A percentile compares a stretch with the other conserved stretches of the same genome.
These are phyloP conservation scores for Hypsopygia costalis DNA, from an alignment of 2,888 invertebrate genomes.

Conservation along the genomic window DNA sequence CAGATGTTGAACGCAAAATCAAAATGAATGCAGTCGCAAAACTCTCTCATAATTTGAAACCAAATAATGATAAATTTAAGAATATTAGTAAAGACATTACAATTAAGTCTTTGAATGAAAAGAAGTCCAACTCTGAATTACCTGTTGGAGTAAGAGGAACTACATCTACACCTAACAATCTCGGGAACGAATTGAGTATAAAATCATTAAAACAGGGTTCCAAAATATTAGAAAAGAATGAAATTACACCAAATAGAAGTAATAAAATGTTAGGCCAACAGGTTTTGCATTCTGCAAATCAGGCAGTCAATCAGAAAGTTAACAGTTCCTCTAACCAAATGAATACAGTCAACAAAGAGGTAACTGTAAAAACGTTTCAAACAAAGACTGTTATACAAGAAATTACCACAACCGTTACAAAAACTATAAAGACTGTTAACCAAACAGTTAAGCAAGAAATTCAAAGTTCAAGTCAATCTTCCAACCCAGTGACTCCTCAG, in stretches of 20 bases:
- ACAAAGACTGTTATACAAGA: slow-evolving; percentile 69
- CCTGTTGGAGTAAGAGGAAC: slow-evolving; percentile 18
- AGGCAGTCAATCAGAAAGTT: slow-evolving; percentile 37
- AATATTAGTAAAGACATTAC: slow-evolving; percentile 49
- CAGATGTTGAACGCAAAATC: slow-evolving; percentile 42
- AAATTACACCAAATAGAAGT: slow-evolving; percentile 18
- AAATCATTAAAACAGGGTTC: slow-evolving; percentile 34
- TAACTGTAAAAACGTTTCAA: slow-evolving; percentile 65
- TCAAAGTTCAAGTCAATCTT: slow-evolving; percentile 36
- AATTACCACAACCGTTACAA: slow-evolving; percentile 72
- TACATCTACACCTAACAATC: slow-evolving; percentile 23
- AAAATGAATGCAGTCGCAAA: slow-evolving; percentile 34
- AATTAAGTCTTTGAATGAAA: slow-evolving; percentile 32
- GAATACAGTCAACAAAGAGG: slow-evolving; percentile 59
- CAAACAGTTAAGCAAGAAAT: slow-evolving; percentile 60
- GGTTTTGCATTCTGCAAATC: slow-evolving; percentile 21
- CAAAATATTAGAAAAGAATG: slow-evolving; percentile 22
- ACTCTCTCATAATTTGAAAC: slow-evolving; percentile 19
- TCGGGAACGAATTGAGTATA: slow-evolving; percentile 33
- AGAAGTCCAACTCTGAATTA: slow-evolving; percentile 14
- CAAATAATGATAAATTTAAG: slow-evolving; percentile 31
- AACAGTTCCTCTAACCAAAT: slow-evolving; percentile 41
- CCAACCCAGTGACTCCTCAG: slow-evolving; percentile 31
- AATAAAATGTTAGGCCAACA: slow-evolving; percentile 16
- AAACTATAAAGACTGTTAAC: slow-evolving; percentile 69